Percentiles rank a stretch among this genome's conserved stretches.
phyloP scores from a whole-genome alignment of 2,888 invertebrate species.

The Thera obeliscata region DNA sequence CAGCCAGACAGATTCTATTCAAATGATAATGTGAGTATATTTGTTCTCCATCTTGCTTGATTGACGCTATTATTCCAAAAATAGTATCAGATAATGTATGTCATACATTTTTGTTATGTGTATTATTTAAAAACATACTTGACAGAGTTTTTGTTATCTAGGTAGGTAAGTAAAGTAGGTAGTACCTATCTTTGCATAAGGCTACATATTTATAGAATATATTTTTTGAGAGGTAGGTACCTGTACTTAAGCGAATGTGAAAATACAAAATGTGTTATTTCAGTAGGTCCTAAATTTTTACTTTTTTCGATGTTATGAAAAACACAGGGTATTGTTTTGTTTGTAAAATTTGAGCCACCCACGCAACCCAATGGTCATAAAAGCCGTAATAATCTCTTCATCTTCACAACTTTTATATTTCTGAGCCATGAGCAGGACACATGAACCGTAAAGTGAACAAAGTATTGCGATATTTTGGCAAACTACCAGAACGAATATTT shows the following conservation, averaged over 20 bases:
- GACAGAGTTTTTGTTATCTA: too few relatives aligned
- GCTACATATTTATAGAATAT: too few relatives aligned
- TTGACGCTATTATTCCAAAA: conserved; percentile 7
- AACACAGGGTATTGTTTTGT: background rate
- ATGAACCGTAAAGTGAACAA: conserved; percentile 1
- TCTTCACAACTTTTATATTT: conserved; percentile 3
- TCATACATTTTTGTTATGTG: too few relatives aligned
- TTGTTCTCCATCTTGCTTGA: conserved; percentile 19
- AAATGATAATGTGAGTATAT: conserved; percentile 14
- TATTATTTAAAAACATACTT: too few relatives aligned
- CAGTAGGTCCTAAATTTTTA: too few relatives aligned
- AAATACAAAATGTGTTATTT: too few relatives aligned
- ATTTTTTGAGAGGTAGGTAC: too few relatives aligned
- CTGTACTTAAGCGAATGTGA: too few relatives aligned
- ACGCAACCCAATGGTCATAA: conserved; percentile 3
- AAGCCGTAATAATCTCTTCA: conserved; percentile 3
- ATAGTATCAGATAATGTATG: background rate
- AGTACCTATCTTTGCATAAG: too few relatives aligned
- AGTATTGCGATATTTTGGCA: conserved; percentile 41
- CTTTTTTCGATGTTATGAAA: background rate
- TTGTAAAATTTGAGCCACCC: background rate
- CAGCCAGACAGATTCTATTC: conserved; percentile 23
- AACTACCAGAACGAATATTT: conserved; percentile 30
- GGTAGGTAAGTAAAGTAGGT: too few relatives aligned
- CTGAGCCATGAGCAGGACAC: conserved; percentile 4